Evolutionary conservation across 2,888 invertebrate genomes (phyloP).

Genomic region (Clepsis dumicolana): DNA sequence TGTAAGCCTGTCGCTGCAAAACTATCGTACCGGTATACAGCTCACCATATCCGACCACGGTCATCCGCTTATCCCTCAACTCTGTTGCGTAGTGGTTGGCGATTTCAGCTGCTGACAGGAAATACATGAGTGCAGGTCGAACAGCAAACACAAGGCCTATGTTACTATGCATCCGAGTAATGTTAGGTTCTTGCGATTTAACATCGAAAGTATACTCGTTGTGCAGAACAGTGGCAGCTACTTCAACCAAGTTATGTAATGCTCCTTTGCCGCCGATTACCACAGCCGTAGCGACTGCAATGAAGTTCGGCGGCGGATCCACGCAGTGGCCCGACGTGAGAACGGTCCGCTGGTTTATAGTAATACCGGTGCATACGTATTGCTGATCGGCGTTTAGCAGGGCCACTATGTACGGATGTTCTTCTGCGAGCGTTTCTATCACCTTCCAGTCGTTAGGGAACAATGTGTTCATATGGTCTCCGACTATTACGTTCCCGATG

Average conservation of each 20-base stretch:
- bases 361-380: slow-evolving; percentile 67
- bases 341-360: slow-evolving; percentile 60
- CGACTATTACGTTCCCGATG: neutral
- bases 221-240: slow-evolving; percentile 58
- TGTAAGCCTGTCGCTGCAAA: slow-evolving; percentile 63
- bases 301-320: slow-evolving; percentile 53
- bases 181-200: slow-evolving; percentile 52
- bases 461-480: neutral
- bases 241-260: slow-evolving; percentile 51
- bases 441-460: slow-evolving; percentile 45
- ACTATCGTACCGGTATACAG: slow-evolving; percentile 50
- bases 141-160: slow-evolving; percentile 65
- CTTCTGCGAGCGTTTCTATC: slow-evolving; percentile 67
- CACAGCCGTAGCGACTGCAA: slow-evolving; percentile 61
- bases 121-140: slow-evolving; percentile 55
- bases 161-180: slow-evolving; percentile 64
- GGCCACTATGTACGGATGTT: slow-evolving; percentile 67
- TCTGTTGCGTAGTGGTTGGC: slow-evolving; percentile 63
- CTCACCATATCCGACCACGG: slow-evolving; percentile 64
- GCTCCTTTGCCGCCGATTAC: slow-evolving; percentile 35
- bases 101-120: slow-evolving; percentile 55
- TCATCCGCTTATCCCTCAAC: slow-evolving; percentile 56
- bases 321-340: slow-evolving; percentile 72
- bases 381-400: slow-evolving; percentile 57
- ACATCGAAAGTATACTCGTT: slow-evolving; percentile 61